A percentile compares a stretch with the other conserved stretches of the same genome.
phyloP scores from a whole-genome alignment of 2,113 vertebrate species.

The Ginglymostoma cirratum region DNA sequence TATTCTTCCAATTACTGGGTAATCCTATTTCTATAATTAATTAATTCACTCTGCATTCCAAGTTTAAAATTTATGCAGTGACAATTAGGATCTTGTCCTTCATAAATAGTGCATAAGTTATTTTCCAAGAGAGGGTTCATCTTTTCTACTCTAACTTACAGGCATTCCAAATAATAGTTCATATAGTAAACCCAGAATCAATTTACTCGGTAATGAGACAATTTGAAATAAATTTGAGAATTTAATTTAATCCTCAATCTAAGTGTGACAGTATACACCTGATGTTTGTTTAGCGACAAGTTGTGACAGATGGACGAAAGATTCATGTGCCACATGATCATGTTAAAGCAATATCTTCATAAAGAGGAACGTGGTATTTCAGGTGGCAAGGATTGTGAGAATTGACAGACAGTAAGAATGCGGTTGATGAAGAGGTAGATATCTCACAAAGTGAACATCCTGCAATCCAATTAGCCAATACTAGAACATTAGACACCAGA shows the following conservation, averaged over 20 bases:
- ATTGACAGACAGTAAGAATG: too few species aligned
- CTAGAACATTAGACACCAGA: too few species aligned
- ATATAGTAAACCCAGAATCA: not conserved
- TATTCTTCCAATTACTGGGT: not conserved
- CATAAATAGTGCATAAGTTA: not conserved
- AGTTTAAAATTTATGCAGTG: not conserved
- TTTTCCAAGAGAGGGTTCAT: too few species aligned
- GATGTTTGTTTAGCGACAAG: not conserved
- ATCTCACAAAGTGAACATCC: too few species aligned
- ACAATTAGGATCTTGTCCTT: not conserved
- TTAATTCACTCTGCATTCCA: not conserved
- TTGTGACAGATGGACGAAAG: not conserved
- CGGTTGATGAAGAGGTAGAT: too few species aligned
- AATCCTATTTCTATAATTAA: not conserved
- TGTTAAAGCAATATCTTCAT: too few species aligned
- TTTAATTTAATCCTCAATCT: not conserved
- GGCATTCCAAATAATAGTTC: not conserved
- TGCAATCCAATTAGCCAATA: too few species aligned
- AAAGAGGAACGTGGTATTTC: too few species aligned
- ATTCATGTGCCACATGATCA: too few species aligned
- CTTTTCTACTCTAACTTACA: too few species aligned
- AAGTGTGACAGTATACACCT: not conserved
- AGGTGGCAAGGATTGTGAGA: too few species aligned
- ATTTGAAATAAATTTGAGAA: not conserved
- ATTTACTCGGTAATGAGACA: not conserved